These are phyloP conservation scores for Drosophila dives DNA, from an alignment of 2,888 invertebrate species.

Conservation along the genomic window DNA sequence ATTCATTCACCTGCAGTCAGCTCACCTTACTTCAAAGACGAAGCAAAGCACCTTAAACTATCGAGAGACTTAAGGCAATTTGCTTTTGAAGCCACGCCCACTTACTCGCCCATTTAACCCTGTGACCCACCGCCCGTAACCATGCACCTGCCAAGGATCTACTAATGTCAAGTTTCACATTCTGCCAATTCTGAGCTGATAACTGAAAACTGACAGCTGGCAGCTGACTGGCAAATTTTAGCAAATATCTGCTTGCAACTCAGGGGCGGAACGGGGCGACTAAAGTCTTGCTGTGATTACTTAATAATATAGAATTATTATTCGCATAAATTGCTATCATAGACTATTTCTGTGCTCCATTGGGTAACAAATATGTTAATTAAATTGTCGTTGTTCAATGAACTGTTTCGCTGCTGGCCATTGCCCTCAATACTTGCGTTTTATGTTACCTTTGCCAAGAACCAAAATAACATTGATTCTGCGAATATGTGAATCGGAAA, in stretches of 20 bases:
- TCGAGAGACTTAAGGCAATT: background rate
- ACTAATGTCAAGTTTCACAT: slow-evolving; percentile 10
- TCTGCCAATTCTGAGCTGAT: background rate
- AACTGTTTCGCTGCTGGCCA: slow-evolving; percentile 1
- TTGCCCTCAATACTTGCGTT: slow-evolving; percentile 9
- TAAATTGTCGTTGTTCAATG: background rate
- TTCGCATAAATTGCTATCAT: slow-evolving; percentile 27
- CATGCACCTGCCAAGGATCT: background rate
- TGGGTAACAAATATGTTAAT: background rate
- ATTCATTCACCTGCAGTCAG: slow-evolving; percentile 3
- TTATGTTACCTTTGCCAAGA: background rate
- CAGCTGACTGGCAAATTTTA: slow-evolving; percentile 7
- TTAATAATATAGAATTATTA: slow-evolving; percentile 26
- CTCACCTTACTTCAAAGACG: background rate
- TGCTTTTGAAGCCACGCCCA: slow-evolving; percentile 1
- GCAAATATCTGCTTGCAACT: background rate
- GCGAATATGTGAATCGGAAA: background rate
- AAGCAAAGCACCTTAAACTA: background rate
- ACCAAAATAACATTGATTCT: background rate
- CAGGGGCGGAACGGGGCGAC: background rate
- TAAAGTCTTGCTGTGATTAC: slow-evolving; percentile 3
- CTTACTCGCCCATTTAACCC: slow-evolving; percentile 3
- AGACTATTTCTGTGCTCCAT: background rate
- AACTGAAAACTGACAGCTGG: background rate
- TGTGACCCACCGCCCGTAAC: background rate